Percentiles rank a stretch among this genome's conserved stretches.
Conservation (phyloP, 1,140 invertebrate genomes). For the Megalopta genalis region DNA sequence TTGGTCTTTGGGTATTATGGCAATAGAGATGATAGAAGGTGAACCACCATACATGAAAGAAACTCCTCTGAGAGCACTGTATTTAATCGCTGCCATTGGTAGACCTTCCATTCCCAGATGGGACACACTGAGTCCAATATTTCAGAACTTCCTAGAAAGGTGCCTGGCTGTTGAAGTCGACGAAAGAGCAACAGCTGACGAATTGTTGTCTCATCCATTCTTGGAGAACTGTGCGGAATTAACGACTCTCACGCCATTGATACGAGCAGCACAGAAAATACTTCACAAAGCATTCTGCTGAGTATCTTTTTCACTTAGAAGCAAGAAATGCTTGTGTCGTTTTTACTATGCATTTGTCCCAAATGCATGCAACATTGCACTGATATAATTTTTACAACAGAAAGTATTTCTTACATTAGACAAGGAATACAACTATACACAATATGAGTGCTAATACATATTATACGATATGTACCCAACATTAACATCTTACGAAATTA, state of each 20-base stretch:
- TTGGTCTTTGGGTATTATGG: conserved; percentile 98
- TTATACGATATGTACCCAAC: not conserved
- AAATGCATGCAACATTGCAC: not conserved
- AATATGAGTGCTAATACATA: not conserved
- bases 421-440: not conserved
- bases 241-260: conserved; percentile 91
- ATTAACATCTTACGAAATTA: conserved; percentile 18
- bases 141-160: conserved; percentile 92
- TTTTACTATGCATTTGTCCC: conserved; percentile 5
- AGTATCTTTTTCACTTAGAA: conserved; percentile 2
- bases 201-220: conserved; percentile 94
- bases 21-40: conserved; percentile 99
- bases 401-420: not conserved
- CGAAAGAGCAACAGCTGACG: conserved; percentile 89
- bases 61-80: conserved; percentile 95
- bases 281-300: conserved; percentile 82
- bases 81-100: conserved; percentile 97
- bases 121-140: conserved; percentile 87
- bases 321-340: not conserved
- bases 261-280: conserved; percentile 92
- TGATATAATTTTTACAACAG: not conserved
- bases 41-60: conserved; percentile 89
- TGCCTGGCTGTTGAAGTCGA: conserved; percentile 97
- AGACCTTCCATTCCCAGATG: conserved; percentile 94
- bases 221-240: conserved; percentile 92